A percentile compares a stretch with the other conserved stretches of the same genome.
Evolutionary conservation across 64 coral and sea anemone genomes (phyloP).

Genomic region (Acropora tenuis): DNA sequence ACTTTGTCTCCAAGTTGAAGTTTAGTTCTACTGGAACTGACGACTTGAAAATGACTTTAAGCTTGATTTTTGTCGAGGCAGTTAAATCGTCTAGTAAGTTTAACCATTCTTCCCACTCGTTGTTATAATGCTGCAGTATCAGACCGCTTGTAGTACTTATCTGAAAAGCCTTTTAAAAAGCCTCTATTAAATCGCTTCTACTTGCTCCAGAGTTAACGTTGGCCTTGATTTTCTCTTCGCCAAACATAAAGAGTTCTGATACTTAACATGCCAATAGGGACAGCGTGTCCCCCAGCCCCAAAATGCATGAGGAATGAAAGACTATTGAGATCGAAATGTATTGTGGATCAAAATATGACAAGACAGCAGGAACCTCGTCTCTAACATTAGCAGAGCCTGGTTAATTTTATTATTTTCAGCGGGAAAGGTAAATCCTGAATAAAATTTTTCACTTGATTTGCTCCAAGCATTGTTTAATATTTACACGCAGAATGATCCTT

Average conservation of each 20-base stretch:
- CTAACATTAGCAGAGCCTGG: too few relatives aligned
- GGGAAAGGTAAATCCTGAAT: too few relatives aligned
- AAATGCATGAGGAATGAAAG: too few relatives aligned
- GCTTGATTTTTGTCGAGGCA: constrained; percentile 32
- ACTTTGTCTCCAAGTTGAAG: constrained; percentile 10
- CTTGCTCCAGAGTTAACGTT: constrained; percentile 18
- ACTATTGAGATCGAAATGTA: too few relatives aligned
- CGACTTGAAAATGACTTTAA: constrained; percentile 45
- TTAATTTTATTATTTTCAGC: too few relatives aligned
- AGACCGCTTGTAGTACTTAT: background rate
- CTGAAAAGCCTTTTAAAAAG: background rate
- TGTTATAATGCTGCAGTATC: constrained; percentile 19
- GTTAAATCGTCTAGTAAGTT: constrained; percentile 26
- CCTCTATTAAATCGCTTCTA: constrained; percentile 16
- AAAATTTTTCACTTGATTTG: too few relatives aligned
- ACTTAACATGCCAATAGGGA: background rate
- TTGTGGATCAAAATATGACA: too few relatives aligned
- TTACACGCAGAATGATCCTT: too few relatives aligned
- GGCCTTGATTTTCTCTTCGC: constrained; percentile 9
- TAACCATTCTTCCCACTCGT: constrained; percentile 55
- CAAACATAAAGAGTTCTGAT: constrained; percentile 14
- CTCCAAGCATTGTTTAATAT: too few relatives aligned
- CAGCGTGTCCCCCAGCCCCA: too few relatives aligned
- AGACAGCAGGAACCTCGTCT: too few relatives aligned
- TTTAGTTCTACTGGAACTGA: background rate